A percentile compares a stretch with the other conserved stretches of the same genome.
Conservation (phyloP, 2,888 invertebrate genomes). For the Drosophila algonquin region DNA sequence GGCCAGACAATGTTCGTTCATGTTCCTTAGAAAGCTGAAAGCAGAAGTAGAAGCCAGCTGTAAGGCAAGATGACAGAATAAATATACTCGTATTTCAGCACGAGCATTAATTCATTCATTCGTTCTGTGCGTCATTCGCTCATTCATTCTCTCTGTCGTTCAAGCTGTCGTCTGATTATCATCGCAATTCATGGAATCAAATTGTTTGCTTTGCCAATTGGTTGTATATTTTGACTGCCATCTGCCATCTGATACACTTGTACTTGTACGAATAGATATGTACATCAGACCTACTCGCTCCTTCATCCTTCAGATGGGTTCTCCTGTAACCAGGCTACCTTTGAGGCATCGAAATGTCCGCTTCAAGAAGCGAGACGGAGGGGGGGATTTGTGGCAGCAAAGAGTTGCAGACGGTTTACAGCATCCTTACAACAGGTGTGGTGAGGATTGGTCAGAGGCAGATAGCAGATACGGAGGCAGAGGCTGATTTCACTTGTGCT, state of each 20-base stretch:
- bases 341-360: conserved; percentile 9
- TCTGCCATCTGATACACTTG: conserved; percentile 3
- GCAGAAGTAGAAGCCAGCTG: neutral
- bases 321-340: conserved; percentile 6
- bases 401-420: conserved; percentile 37
- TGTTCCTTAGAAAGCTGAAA: neutral
- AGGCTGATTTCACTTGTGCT: conserved; percentile 1
- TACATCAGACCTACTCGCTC: too few species aligned
- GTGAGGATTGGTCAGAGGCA: conserved; percentile 22
- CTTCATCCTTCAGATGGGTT: too few species aligned
- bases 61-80: conserved; percentile 4
- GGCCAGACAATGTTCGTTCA: neutral
- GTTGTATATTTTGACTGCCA: conserved; percentile 19
- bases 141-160: neutral
- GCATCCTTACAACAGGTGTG: conserved; percentile 63
- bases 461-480: neutral
- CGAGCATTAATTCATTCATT: conserved; percentile 19
- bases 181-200: conserved; percentile 31
- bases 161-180: neutral
- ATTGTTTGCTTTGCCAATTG: conserved; percentile 29
- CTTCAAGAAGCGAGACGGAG: conserved; percentile 25
- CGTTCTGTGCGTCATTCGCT: too few species aligned
- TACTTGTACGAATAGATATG: neutral
- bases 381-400: conserved; percentile 30
- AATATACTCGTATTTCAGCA: conserved; percentile 2